Conservation (phyloP, 2,888 invertebrate species). For the Notocelia uddmanniana region DNA sequence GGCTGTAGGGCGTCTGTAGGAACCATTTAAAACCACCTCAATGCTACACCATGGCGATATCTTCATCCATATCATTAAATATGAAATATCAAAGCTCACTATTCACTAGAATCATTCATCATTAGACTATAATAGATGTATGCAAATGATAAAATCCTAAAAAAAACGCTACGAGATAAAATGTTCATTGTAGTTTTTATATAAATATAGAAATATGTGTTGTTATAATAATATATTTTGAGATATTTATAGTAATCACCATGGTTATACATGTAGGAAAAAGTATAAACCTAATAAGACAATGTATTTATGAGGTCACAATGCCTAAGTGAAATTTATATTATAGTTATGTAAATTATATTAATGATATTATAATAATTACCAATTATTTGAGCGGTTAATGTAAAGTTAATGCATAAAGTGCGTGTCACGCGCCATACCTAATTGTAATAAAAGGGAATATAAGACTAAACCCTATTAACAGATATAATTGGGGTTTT, state of each 20-base stretch:
- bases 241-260: constrained; percentile 28
- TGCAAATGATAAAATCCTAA: constrained; percentile 33
- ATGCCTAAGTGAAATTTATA: constrained; percentile 12
- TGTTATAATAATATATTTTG: constrained; percentile 38
- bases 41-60: background rate
- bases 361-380: background rate
- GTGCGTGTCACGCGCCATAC: background rate
- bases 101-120: constrained; percentile 14
- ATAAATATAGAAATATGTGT: constrained; percentile 27
- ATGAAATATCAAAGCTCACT: constrained; percentile 34
- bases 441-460: background rate
- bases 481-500: too few relatives aligned
- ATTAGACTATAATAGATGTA: constrained; percentile 25
- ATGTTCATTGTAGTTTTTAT: constrained; percentile 36
- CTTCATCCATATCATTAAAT: constrained; percentile 24
- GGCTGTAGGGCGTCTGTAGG: background rate
- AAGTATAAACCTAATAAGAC: constrained; percentile 15
- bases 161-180: constrained; percentile 25
- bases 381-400: background rate
- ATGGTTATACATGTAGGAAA: constrained; percentile 5
- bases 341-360: constrained; percentile 23
- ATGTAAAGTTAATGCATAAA: background rate
- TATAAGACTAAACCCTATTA: background rate
- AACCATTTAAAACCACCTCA: constrained; percentile 7
- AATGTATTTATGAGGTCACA: constrained; percentile 19